Base-by-base conservation (phyloP, 2,113 vertebrate genomes). In the Erpornis zantholeuca region DNA sequence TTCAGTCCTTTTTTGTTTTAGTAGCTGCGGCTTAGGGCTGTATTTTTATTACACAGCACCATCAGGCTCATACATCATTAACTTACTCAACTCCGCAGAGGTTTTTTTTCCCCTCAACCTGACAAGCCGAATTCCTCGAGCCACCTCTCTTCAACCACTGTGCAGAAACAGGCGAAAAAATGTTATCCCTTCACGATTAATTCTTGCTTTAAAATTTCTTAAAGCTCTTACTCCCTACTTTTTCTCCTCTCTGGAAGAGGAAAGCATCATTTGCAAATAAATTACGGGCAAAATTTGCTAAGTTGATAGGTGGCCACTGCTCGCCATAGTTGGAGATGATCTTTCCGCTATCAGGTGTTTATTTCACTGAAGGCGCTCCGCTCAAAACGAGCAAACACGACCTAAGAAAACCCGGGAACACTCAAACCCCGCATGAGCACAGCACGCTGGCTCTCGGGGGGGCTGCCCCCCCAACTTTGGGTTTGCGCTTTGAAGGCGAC, bases 401-500 rank as follows among this genome's bases (percentile, higher is more conserved):
- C 42, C 52, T 2, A 10, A 29, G 14, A 47, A 42, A 75, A 68
- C 1, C 20, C 56, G 12, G 3, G 24, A 28, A 12, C 25, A 0
- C 17, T 25, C 56, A 22, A 29, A 10, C 4, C 35, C 47, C 7
- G 7, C 52, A 6, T 14, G 42, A 8, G 20, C 54, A 2, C 7
- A 25, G 27, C 44, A 10, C 5, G 10, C 24, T 18, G 68, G 4
- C 59, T 38, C 16, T 17, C 23, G 35, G 2, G 9, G 8, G 47
- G 40, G 23, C 4, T 15, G 54, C 40, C 45, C 40, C 40, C n/a
- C n/a, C 33, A 1, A 0, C 53, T 27, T 14, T 0, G 70, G 6
- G 27, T 5, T 16, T 15, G 56, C 14, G 11, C 54, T 36, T 14
- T 6, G n/a, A 18, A n/a, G 47, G 65, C 2, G 33, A 25, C 33